Evolutionary conservation across 2,113 vertebrate genomes (phyloP).

Genomic region (Theristicus caerulescens): DNA sequence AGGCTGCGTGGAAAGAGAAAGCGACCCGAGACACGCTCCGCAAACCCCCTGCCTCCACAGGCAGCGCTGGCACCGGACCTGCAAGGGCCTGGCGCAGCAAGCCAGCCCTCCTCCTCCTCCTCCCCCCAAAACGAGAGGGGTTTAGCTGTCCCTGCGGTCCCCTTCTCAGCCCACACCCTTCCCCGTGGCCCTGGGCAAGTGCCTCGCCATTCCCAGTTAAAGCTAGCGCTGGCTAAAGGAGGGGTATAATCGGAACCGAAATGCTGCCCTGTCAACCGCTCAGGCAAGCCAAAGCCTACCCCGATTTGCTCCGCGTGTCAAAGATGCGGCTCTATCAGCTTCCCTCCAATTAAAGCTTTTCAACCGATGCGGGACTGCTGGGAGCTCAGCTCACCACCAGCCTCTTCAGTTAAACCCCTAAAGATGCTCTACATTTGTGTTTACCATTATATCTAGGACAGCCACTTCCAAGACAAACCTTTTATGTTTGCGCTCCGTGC

Average conservation of each 20-base stretch:
- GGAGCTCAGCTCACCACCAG: background rate
- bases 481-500: background rate
- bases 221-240: background rate
- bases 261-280: background rate
- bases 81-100: background rate
- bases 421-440: rapidly evolving
- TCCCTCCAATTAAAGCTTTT: background rate
- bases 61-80: background rate
- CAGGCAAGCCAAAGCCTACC: background rate
- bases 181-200: background rate
- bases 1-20: no score
- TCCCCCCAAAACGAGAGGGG: no score
- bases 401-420: background rate
- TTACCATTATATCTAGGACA: background rate
- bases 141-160: background rate
- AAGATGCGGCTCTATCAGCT: background rate
- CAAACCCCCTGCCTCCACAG: background rate
- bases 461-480: background rate
- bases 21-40: background rate
- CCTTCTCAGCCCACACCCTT: background rate
- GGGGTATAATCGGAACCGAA: background rate
- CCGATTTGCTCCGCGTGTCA: background rate
- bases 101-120: background rate
- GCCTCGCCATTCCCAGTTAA: background rate
- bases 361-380: background rate